Evolutionary conservation across 2,888 invertebrate species (phyloP).

Genomic region (Phlogophora meticulosa): DNA sequence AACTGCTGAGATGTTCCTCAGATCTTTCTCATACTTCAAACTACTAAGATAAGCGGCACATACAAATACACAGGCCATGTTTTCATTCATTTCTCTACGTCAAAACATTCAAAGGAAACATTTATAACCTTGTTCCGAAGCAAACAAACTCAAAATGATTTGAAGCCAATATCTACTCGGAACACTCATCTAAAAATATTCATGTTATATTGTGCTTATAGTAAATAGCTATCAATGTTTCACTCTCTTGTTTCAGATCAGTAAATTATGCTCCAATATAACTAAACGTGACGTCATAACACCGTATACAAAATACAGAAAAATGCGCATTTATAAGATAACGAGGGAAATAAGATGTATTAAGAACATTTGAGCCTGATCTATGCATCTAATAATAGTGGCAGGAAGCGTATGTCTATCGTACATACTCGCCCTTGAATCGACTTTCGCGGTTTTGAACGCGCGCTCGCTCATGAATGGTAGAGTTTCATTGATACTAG

Average conservation of each 20-base stretch:
- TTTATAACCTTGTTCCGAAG: constrained; percentile 44
- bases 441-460: constrained; percentile 76
- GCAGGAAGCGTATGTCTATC: constrained; percentile 74
- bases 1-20: constrained; percentile 27
- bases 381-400: constrained; percentile 61
- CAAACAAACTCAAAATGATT: constrained; percentile 55
- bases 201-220: constrained; percentile 41
- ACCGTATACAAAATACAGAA: constrained; percentile 45
- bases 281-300: constrained; percentile 48
- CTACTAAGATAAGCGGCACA: constrained; percentile 11
- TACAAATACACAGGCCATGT: constrained; percentile 21
- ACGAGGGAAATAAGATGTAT: constrained; percentile 37
- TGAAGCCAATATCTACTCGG: constrained; percentile 51
- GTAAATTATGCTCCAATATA: constrained; percentile 51
- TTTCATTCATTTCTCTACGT: constrained; percentile 37
- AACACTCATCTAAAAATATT: constrained; percentile 52
- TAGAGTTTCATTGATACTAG: constrained; percentile 79
- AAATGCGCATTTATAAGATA: constrained; percentile 54
- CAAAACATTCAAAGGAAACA: constrained; percentile 47
- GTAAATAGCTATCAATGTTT: constrained; percentile 62
- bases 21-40: constrained; percentile 41
- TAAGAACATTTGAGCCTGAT: constrained; percentile 50
- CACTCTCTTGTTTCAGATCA: constrained; percentile 41
- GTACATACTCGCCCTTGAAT: constrained; percentile 80
- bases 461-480: constrained; percentile 84